Evolutionary conservation across 1,140 invertebrate genomes (phyloP), one percentile per base, ranked within the genome.

Genomic region (Microplitis demolitor): DNA sequence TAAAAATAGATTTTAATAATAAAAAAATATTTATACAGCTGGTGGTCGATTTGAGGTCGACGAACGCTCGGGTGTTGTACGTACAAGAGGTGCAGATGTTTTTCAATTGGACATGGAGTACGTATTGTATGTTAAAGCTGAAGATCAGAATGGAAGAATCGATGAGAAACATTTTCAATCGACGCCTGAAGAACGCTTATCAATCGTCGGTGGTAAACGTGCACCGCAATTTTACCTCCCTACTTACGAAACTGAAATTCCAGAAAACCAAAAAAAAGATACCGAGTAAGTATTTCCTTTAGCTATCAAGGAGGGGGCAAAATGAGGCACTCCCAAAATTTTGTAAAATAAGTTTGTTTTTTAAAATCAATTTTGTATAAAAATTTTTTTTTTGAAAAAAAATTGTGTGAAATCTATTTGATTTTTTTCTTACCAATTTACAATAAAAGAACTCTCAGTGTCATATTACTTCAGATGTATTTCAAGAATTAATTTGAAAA

Each of bases 31-130:
- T 58, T 58, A 9, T 67, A 24, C 84, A 92, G 91, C 92, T 76
- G 92, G 91, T 50, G 92, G 92, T 56, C 87, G 91, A 16, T 97
- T 97, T 79, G 95, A 96, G 85, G 95, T 97, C 11, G 96, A 97
- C 78, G 95, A 97, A 85, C 88, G 96, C 61, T 97, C 96, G 1
- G 96, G 96, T 0, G 96, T 97, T 8, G 96, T 98, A n/a, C 89
- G 96, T 16, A 97, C 96, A 0, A 89, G 95, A 56, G 96, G 96
- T 53, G 95, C 92, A 1, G 96, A 97, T 82, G 92, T 95, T 11
- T 97, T 98, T 82, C 96, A 97, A 84, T 85, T 97, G 78, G 96
- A 98, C 84, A 97, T 97, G 94, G 96, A 98, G 82, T 98, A 98
- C 84, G 96, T 97, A 14, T 88, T 98, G 68, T 98, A 98, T 82